A percentile compares a stretch with the other conserved stretches of the same genome.
Conservation (phyloP, 2,888 invertebrate species). For the Phalera bucephala region DNA sequence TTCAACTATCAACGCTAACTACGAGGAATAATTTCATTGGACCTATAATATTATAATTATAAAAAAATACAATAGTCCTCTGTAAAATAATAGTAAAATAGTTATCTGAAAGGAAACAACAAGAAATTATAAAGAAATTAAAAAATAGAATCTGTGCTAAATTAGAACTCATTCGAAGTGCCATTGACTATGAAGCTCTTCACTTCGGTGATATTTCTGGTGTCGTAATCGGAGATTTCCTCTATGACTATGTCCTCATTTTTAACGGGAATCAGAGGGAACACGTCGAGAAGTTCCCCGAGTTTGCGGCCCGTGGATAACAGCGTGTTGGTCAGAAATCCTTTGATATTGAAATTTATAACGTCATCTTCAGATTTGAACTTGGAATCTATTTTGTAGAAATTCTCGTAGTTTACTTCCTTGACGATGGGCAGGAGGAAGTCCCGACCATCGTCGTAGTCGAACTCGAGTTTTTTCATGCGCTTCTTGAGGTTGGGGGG, state of each 20-base stretch:
- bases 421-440: constrained; percentile 68
- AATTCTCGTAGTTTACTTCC: constrained; percentile 66
- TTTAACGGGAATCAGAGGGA: constrained; percentile 66
- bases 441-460: constrained; percentile 66
- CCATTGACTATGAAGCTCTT: constrained; percentile 70
- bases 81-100: constrained; percentile 45
- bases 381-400: constrained; percentile 52
- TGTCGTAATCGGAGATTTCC: constrained; percentile 67
- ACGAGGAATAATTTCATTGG: constrained; percentile 60
- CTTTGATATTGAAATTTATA: constrained; percentile 35
- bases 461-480: constrained; percentile 72
- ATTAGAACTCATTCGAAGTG: constrained; percentile 49
- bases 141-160: constrained; percentile 28
- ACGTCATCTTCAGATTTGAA: constrained; percentile 51
- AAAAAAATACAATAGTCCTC: constrained; percentile 42
- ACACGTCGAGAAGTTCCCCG: constrained; percentile 61
- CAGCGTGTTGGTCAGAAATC: constrained; percentile 57
- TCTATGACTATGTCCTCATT: constrained; percentile 69
- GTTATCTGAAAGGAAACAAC: constrained; percentile 44
- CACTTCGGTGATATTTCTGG: constrained; percentile 62
- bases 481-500: constrained; percentile 79
- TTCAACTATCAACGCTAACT: constrained; percentile 11
- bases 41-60: constrained; percentile 34
- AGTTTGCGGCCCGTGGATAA: constrained; percentile 66
- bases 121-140: constrained; percentile 37